phyloP scores from a whole-genome alignment of 1,140 invertebrate genomes.

The Pristionchus pacificus region DNA sequence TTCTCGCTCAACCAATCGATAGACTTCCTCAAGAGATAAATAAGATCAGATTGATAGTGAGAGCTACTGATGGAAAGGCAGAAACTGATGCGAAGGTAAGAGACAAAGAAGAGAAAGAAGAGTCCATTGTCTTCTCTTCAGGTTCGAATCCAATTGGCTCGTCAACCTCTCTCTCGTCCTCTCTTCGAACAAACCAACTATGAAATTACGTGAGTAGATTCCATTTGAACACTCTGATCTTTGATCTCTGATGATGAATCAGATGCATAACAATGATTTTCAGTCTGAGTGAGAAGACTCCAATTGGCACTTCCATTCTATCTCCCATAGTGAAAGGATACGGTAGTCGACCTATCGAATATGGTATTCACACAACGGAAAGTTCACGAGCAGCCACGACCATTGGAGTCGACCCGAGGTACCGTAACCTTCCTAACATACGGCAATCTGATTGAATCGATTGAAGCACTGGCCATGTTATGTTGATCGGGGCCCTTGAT shows the following conservation, averaged over 20 bases:
- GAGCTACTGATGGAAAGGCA: conserved; percentile 19
- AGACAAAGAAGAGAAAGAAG: not conserved
- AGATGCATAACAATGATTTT: not conserved
- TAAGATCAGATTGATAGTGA: conserved; percentile 19
- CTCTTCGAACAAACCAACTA: not conserved
- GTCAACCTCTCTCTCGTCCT: not conserved
- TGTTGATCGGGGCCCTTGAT: conserved; percentile 25
- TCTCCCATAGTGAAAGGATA: not conserved
- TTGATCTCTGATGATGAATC: not conserved
- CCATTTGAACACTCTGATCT: too few relatives aligned
- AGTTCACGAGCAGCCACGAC: not conserved
- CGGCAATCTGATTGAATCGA: not conserved
- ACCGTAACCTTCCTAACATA: not conserved
- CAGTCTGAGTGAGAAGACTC: not conserved
- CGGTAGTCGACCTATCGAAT: not conserved
- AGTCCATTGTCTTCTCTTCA: not conserved
- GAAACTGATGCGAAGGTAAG: not conserved
- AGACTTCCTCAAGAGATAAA: conserved; percentile 14
- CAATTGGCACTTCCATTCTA: not conserved
- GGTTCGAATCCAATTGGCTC: not conserved
- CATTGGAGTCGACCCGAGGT: not conserved
- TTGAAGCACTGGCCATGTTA: conserved; percentile 23
- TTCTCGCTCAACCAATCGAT: conserved; percentile 28
- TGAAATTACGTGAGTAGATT: not conserved
- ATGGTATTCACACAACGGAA: not conserved